Evolutionary conservation across 2,113 vertebrate genomes (phyloP), one percentile per base, ranked within the genome.

Genomic region (Holacanthus passer): DNA sequence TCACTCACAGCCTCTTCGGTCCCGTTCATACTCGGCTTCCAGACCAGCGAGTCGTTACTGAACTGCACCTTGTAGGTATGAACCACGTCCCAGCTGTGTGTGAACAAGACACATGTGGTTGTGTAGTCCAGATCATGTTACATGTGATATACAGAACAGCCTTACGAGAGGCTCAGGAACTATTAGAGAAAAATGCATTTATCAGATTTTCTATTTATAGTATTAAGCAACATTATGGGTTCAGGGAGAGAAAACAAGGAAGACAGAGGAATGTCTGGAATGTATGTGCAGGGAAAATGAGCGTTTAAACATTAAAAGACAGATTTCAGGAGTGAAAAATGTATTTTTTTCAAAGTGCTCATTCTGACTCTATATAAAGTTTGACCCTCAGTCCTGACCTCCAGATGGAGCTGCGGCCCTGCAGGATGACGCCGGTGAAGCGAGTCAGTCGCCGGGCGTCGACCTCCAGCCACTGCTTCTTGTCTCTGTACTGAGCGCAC

Each of bases 391-490:
- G 11, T 1, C 68, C 94, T 84, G 76, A 99, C 98, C 96, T 98
- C 98, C 98, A 98, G 90, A 99, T 95, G 71, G 98, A 99, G 90
- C 89, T 96, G 82, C 96, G 96, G 3, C 97, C 98, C 93, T 99
- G 98, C 0, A 97, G 96, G 88, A 99, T 93, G 82, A 99, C 73
- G 0, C 97, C 97, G 0, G 96, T 97, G 92, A 99, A 98, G 82
- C 91, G 95, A 10, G 94, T 96, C 55, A 86, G 93, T 4, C 70
- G 87, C 6, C 66, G 79, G 3, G 97, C 95, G 1, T 99, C 96
- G 3, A 99, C 92, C 89, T 97, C 91, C 41, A 99, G 87, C 97
- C 98, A 99, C 52, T 98, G 97, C 7, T 90, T 81, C 0, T 73
- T 24, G 73, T 98, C 96, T 81, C 95, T 83, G 32, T 72, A 69